Conservation (phyloP, 2,113 vertebrate species). For the Stegastes partitus region DNA sequence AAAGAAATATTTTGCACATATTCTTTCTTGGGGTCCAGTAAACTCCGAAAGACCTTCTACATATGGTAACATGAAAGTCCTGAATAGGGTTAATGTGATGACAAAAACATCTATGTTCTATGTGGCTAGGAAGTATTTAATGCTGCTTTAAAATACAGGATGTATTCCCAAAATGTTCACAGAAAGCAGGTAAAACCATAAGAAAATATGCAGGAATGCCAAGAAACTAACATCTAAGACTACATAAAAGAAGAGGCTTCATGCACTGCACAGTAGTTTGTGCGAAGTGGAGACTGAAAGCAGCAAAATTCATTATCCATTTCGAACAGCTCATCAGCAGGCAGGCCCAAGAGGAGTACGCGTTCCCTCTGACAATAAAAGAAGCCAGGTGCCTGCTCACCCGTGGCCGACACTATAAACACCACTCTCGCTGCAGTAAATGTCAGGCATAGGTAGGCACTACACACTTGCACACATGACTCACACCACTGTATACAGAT, state of each 20-base stretch:
- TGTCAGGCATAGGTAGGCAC: conserved; percentile 89
- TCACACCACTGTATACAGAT: conserved; percentile 84
- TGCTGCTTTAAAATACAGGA: not conserved
- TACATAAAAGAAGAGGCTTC: not conserved
- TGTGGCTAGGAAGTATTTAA: conserved; percentile 11
- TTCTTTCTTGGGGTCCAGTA: too few relatives aligned
- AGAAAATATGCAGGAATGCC: not conserved
- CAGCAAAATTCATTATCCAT: conserved; percentile 26
- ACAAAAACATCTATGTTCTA: not conserved
- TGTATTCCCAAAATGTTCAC: too few relatives aligned
- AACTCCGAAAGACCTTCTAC: too few relatives aligned
- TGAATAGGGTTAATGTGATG: too few relatives aligned
- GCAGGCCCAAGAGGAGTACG: not conserved
- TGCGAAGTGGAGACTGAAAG: not conserved
- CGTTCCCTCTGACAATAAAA: conserved; percentile 74
- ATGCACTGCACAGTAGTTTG: not conserved
- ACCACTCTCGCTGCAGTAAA: conserved; percentile 83
- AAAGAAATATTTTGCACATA: too few relatives aligned
- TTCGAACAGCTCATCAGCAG: not conserved
- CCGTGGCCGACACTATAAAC: conserved; percentile 82
- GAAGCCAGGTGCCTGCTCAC: conserved; percentile 85
- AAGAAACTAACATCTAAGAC: not conserved
- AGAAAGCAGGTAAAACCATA: not conserved
- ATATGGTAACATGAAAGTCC: too few relatives aligned
- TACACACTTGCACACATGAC: conserved; percentile 76